Conservation (phyloP, 1,140 invertebrate genomes). For the Drosophila pachea region DNA sequence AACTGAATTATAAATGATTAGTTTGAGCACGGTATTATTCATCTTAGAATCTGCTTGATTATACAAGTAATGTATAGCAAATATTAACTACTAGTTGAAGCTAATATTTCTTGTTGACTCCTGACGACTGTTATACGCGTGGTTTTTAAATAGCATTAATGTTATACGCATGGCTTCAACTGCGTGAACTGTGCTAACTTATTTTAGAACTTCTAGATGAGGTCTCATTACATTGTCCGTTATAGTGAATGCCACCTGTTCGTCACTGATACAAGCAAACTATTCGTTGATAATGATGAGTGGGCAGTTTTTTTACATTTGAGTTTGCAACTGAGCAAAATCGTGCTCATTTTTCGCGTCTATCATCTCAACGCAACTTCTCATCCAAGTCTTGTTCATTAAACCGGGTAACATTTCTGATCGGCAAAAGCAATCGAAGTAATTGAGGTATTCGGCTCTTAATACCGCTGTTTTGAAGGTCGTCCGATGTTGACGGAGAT, state of each 20-base stretch:
- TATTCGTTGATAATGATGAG: slow-evolving; percentile 13
- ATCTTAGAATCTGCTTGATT: neutral
- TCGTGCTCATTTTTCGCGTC: neutral
- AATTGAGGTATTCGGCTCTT: too few relatives aligned
- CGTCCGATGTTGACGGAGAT: slow-evolving; percentile 39
- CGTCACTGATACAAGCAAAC: neutral
- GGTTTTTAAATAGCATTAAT: too few relatives aligned
- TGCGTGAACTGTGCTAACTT: too few relatives aligned
- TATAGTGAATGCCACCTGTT: neutral
- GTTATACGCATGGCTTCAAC: too few relatives aligned
- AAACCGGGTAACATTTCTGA: too few relatives aligned
- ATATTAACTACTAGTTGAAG: too few relatives aligned
- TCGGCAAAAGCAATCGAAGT: too few relatives aligned
- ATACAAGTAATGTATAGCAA: neutral
- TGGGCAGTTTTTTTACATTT: slow-evolving; percentile 6
- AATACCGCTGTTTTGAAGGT: slow-evolving; percentile 22
- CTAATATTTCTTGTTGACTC: too few relatives aligned
- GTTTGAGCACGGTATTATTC: neutral
- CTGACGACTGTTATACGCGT: too few relatives aligned
- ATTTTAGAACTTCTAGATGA: neutral
- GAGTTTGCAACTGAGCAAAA: too few relatives aligned
- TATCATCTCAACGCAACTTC: too few relatives aligned
- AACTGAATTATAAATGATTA: neutral
- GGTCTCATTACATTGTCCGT: neutral
- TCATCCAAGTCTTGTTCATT: too few relatives aligned